These are phyloP conservation scores for Alethe castanea DNA, from an alignment of 2,113 vertebrate genomes.

Conservation along the genomic window DNA sequence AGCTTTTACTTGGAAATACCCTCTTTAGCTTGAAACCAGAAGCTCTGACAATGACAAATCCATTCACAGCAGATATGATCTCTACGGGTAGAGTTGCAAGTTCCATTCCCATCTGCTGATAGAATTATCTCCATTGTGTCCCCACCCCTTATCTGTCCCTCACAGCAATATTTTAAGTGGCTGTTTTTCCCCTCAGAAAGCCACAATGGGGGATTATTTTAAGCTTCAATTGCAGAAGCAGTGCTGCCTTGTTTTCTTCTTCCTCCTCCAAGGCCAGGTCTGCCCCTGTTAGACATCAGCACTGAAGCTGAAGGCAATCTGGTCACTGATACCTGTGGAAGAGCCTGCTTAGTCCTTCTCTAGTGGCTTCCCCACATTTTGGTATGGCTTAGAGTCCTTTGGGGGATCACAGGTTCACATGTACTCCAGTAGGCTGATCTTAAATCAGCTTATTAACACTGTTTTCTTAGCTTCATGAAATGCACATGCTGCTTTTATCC, in stretches of 20 bases:
- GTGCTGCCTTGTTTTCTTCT: neutral
- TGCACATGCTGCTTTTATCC: neutral
- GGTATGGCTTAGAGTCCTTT: neutral
- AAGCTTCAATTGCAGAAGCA: constrained; percentile 16
- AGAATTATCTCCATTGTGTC: neutral
- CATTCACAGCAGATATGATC: neutral
- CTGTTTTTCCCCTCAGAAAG: constrained; percentile 14
- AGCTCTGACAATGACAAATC: constrained; percentile 12
- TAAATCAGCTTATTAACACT: neutral
- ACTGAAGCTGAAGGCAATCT: neutral
- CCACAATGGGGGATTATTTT: neutral
- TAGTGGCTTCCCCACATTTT: neutral
- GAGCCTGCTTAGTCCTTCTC: neutral
- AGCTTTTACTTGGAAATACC: constrained; percentile 8
- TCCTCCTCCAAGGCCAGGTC: neutral
- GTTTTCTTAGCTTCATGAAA: neutral
- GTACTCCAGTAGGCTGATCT: neutral
- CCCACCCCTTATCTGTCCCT: constrained; percentile 8
- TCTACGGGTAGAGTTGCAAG: neutral
- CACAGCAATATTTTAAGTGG: neutral
- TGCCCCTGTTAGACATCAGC: neutral
- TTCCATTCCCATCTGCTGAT: constrained; percentile 11
- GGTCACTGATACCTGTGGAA: neutral
- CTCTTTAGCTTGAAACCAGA: neutral
- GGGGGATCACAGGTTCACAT: neutral